Percentiles rank a stretch among this genome's conserved stretches.
phyloP scores from a whole-genome alignment of 2,888 invertebrate species.

The Octonoba sinensis region DNA sequence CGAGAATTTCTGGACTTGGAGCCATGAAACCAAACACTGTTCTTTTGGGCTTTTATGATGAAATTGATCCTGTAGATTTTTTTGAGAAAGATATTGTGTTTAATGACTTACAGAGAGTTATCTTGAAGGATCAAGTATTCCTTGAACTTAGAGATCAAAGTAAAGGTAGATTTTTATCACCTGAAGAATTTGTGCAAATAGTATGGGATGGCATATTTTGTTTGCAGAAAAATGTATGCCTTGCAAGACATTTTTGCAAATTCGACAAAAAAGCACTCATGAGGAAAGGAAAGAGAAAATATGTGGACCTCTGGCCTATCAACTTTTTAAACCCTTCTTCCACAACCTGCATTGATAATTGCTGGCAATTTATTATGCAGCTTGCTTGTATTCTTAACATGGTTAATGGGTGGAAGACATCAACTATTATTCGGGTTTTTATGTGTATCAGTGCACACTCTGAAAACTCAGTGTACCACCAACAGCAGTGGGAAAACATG shows the following conservation, averaged over 20 bases:
- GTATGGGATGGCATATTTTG: slow-evolving; percentile 85
- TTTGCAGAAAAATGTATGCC: slow-evolving; percentile 93
- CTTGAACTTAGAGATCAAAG: slow-evolving; percentile 75
- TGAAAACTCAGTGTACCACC: slow-evolving; percentile 70
- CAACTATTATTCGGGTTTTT: slow-evolving; percentile 85
- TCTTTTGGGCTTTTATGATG: slow-evolving; percentile 92
- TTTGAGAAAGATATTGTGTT: slow-evolving; percentile 73
- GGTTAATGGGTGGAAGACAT: slow-evolving; percentile 87
- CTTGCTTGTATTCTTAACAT: slow-evolving; percentile 95
- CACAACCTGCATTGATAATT: slow-evolving; percentile 82
- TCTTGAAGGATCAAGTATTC: slow-evolving; percentile 66
- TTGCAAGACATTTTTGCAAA: slow-evolving; percentile 90
- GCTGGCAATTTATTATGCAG: slow-evolving; percentile 89
- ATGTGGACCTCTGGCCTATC: slow-evolving; percentile 98
- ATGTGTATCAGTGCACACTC: slow-evolving; percentile 75
- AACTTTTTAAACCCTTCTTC: slow-evolving; percentile 87
- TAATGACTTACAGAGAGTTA: slow-evolving; percentile 61
- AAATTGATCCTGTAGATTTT: slow-evolving; percentile 80
- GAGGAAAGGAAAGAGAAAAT: slow-evolving; percentile 75
- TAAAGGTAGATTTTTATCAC: slow-evolving; percentile 71
- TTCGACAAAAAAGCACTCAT: slow-evolving; percentile 84
- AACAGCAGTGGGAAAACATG: slow-evolving; percentile 73
- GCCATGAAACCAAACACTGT: slow-evolving; percentile 99
- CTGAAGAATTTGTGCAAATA: slow-evolving; percentile 84
- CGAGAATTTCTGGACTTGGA: slow-evolving; percentile 92